Base-by-base conservation (phyloP, 35 echinoderm and acorn worm genomes). In the Apostichopus japonicus region DNA sequence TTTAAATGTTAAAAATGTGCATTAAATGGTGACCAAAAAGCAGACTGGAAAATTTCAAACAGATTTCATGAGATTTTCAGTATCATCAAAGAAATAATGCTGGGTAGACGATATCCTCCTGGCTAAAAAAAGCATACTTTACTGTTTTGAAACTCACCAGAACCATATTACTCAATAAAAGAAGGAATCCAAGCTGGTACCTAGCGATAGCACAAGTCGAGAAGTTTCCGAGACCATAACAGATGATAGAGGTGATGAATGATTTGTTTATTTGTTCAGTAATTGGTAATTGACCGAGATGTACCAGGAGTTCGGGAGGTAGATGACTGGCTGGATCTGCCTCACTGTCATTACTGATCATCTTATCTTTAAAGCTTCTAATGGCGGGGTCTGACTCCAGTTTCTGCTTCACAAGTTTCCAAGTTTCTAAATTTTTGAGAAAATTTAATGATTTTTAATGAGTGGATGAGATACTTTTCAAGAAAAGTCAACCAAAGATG, bases 191-290 rank as follows among this genome's bases (percentile, higher is more conserved):
- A 54, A 98, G 93, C 94, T 98, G 97, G 78, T 93, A 96, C 87
- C 95, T 91, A 22, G 97, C 94, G 9, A 90, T 96, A 14, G 90
- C 78, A 83, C 94, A 98, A 5, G 93, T 76, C 13, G 91, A 84
- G 77, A 98, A 98, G 27, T 98, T 96, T 51, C 97, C 97, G 44
- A 98, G 97, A 27, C 97, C 97, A 83, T 98, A 98, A 72, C 97
- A 98, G n/a, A 98, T 87, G 25, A 98, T 94, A 6, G 27, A 77
- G 21, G 65, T 75, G 51, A 90, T 55, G 27, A 77, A 14, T 17
- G 15, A 67, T 76, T 52, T 90, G 10, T 90, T 54, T 61, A 76
- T 33, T 11, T 72, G 72, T 54, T 90, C 88, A 0, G 24, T n/a
- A 54, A 16, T 22, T 1, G 8, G 21, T 54, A 70, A 21, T 25